Percentiles rank a stretch among this genome's conserved stretches.
Evolutionary conservation across 2,888 invertebrate species (phyloP).

Genomic region (Muscina levida): DNA sequence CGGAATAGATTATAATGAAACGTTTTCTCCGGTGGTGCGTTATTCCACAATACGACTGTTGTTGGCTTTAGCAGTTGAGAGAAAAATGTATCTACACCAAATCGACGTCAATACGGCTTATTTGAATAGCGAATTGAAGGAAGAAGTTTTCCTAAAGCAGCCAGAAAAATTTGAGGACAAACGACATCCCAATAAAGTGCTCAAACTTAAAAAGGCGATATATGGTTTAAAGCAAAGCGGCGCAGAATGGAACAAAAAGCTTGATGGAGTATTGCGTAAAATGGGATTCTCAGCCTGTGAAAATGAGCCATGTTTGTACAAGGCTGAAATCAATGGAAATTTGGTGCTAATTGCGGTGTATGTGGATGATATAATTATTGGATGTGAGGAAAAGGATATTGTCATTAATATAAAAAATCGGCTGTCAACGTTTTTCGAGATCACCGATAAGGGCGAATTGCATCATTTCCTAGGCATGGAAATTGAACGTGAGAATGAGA

Average conservation of each 20-base stretch:
- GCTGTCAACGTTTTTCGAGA: not conserved
- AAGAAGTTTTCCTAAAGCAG: slow-evolving; percentile 48
- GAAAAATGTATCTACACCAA: slow-evolving; percentile 63
- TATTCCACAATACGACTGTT: slow-evolving; percentile 54
- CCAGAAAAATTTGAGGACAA: slow-evolving; percentile 47
- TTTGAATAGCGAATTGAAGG: slow-evolving; percentile 48
- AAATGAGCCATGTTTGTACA: slow-evolving; percentile 62
- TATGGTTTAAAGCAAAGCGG: slow-evolving; percentile 68
- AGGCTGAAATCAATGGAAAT: slow-evolving; percentile 20
- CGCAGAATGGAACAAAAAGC: slow-evolving; percentile 64
- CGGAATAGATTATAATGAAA: slow-evolving; percentile 63
- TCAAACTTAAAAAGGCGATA: slow-evolving; percentile 66
- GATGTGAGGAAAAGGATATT: slow-evolving; percentile 47
- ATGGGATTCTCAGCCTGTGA: slow-evolving; percentile 57
- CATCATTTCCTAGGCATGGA: slow-evolving; percentile 34
- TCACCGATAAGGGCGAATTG: slow-evolving; percentile 21
- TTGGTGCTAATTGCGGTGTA: slow-evolving; percentile 51
- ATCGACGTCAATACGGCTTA: slow-evolving; percentile 62
- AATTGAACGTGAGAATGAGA: slow-evolving; percentile 20
- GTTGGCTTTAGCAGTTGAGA: slow-evolving; percentile 48
- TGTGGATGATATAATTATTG: slow-evolving; percentile 58
- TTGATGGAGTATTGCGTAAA: slow-evolving; percentile 54
- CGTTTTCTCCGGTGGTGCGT: slow-evolving; percentile 58
- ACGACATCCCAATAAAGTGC: slow-evolving; percentile 59
- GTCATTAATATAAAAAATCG: not conserved